Evolutionary conservation across 1,140 invertebrate genomes (phyloP), one percentile per base, ranked within the genome.

Genomic region (Pentalonia nigronervosa): DNA sequence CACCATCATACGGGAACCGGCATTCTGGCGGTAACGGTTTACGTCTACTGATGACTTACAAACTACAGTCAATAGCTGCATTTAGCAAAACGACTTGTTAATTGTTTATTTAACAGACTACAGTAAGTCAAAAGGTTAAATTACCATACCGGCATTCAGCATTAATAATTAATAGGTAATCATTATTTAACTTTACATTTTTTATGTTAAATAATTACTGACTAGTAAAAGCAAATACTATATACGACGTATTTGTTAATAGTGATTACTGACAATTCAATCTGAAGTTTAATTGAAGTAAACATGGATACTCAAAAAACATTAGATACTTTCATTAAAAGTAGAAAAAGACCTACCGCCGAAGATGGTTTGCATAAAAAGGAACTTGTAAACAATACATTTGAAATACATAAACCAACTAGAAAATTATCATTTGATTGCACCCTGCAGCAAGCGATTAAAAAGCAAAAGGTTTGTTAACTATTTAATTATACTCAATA

Each of bases 401-500:
- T 21, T 56, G 91, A 25, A 86, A 84, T 45, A 7, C 36, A 21
- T 30, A 93, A 93, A 93, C 48, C 91, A 8, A 93, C 48, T 45
- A 86, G 91, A 84, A 50, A 86, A 93, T 86, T 93, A 56, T 83
- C 81, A 8, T 93, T 93, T 86, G 91, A 93, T 84, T 50, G 20
- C 56, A n/a, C 76, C 20, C 6, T 1, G 1, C 34, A 48, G 17
- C n/a, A 53, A 36, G 30, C 23, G 9, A 45, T 84, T 41, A 93
- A 93, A 84, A 93, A 93, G 60, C 76, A 41, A 93, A 93, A 93
- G 48, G 91, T 93, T 17, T 50, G 89, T 90, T 17, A 2, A 45
- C 8, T 36, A 25, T 14, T 48, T n/a, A 23, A 50, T 21, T 34
- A 34, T 45, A 17, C 14, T 76, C 11, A 17, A 14, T n/a, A 76